phyloP scores from a whole-genome alignment of 1,140 invertebrate genomes.

The Scaptomyza graminum region DNA sequence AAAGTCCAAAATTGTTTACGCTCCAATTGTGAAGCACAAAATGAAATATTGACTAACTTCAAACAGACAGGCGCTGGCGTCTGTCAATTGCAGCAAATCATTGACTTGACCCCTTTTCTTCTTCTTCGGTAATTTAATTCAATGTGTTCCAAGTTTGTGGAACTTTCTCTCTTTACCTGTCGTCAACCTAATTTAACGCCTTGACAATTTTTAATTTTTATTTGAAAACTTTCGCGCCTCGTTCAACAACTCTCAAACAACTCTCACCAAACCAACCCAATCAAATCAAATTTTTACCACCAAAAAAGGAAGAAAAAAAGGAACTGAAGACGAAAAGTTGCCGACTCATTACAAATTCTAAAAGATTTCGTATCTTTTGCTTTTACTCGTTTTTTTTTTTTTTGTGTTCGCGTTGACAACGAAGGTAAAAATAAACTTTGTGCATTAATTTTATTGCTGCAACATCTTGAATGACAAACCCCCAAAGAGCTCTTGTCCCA shows the following conservation, averaged over 20 bases:
- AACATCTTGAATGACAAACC: conserved; percentile 71
- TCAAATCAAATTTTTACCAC: conserved; percentile 67
- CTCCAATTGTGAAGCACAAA: conserved; percentile 22
- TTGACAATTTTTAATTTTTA: conserved; percentile 82
- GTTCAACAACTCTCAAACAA: conserved; percentile 18
- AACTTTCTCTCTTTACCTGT: conserved; percentile 21
- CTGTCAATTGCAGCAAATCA: conserved; percentile 40
- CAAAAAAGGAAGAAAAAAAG: conserved; percentile 24
- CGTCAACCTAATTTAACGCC: conserved; percentile 77
- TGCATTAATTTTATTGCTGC: conserved; percentile 81
- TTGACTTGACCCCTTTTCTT: conserved; percentile 36
- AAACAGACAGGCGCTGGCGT: no score
- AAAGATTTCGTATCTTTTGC: conserved; percentile 45
- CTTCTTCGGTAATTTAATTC: conserved; percentile 57
- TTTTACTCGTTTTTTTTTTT: conserved; percentile 1
- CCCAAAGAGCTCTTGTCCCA: conserved; percentile 18
- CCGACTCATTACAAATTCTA: conserved; percentile 73
- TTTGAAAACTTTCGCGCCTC: conserved; percentile 73
- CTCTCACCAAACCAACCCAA: conserved; percentile 42
- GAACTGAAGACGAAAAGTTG: conserved; percentile 34
- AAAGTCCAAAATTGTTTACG: conserved; percentile 31
- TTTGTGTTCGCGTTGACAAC: conserved; percentile 19
- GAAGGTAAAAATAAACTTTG: conserved; percentile 66
- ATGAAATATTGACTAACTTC: conserved; percentile 42
- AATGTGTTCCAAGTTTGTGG: conserved; percentile 20